Base-by-base conservation (phyloP, 2,888 invertebrate species). In the Stenodema calcarata region DNA sequence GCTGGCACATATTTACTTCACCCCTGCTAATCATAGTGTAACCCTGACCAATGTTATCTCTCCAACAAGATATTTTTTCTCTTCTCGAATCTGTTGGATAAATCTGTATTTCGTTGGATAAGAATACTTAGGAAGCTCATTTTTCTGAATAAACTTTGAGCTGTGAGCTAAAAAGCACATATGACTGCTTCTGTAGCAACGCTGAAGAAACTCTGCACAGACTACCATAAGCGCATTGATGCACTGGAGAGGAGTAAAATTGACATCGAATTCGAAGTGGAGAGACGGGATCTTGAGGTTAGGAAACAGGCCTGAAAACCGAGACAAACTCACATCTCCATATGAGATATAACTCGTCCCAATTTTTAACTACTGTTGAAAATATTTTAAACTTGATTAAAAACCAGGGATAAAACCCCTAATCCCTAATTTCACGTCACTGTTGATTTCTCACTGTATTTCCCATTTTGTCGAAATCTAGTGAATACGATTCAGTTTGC, bases 181-280 rank as follows among this genome's bases (percentile, higher is more conserved):
- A 89, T 90, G 89, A 91, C 92, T 90, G 89, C 90, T 90, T 89
- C 82, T 86, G 78, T 87, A 94, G 94, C 93, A 90, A 93, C 92
- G 92, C 93, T 94, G 91, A 94, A 94, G 93, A 94, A 94, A 92
- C 92, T 94, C 93, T 92, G 94, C 91, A 94, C 93, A 93, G 94
- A 94, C 91, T 96, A 97, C 93, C 95, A 97, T 93, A 94, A 94
- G 91, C 95, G 95, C 93, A 95, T 97, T 92, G 92, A 91, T 92
- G 93, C 93, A 91, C 94, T 97, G 92, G 97, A 98, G 93, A 95
- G 95, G 92, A 94, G 96, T 93, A 99, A 99, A 94, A 99, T 97
- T 94, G 99, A 99, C 94, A 95, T 98, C 94, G 99, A 99, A 94
- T 94, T 95, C 93, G 97, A 97, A 93, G 98, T 98, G 93, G 95